Base-by-base conservation (phyloP, 2,888 invertebrate species). In the Eupithecia exiguata region DNA sequence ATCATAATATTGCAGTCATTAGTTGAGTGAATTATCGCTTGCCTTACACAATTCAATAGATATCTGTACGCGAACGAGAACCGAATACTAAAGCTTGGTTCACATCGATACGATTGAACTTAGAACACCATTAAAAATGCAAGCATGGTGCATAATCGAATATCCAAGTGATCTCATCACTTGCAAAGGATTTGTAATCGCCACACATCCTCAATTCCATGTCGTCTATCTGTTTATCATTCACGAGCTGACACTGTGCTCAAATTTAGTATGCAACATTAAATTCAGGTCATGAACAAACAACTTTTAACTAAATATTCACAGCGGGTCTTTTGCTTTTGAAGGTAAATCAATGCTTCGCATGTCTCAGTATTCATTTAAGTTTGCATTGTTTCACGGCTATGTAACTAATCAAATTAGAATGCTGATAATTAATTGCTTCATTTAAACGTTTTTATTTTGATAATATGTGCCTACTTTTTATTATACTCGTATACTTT, bases 211-310 rank as follows among this genome's bases (percentile, higher is more conserved):
- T 74, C 76, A 74, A 77, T 78, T 74, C 69, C 78, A 79, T 78
- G 79, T 77, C 75, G 75, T 65, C 77, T 74, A 79, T 81, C 83
- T 84, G 81, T 84, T 87, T 87, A 84, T 83, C 85, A 89, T 89
- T 86, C 86, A 84, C 81, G 80, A 80, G 81, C 84, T 82, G 86
- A 86, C 83, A 82, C 84, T 75, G 78, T 77, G 80, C 77, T 77
- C 79, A 86, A 86, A 89, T 89, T 89, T 86, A 82, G 88, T 87
- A 90, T 89, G 88, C 87, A 83, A 82, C 83, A 85, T 84, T 84
- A 86, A 86, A 92, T 90, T 88, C 89, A 89, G 89, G 89, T 91
- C 92, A 92, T 90, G 89, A 90, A 86, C 88, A 86, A 86, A 88
- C 86, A 85, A 86, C 87, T 85, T 82, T 86, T 84, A 84, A 84